phyloP scores from a whole-genome alignment of 2,113 vertebrate genomes.

The Gnathonemus echidnorhynchus region DNA sequence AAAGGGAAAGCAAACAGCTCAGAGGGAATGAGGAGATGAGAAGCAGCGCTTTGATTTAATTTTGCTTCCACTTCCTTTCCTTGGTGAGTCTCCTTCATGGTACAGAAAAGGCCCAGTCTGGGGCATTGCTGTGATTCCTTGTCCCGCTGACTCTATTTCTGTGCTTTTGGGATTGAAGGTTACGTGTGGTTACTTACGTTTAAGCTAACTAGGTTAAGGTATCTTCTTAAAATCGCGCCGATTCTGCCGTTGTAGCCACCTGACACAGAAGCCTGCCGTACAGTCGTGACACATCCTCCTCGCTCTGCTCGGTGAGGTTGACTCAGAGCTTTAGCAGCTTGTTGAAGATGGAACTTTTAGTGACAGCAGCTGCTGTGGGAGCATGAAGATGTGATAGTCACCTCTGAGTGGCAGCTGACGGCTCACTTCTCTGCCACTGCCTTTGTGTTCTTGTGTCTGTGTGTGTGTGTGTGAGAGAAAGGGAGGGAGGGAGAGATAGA shows the following conservation, averaged over 20 bases:
- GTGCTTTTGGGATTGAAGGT: neutral
- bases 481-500: neutral
- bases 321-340: neutral
- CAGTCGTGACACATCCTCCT: neutral
- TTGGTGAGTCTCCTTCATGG: neutral
- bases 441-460: neutral
- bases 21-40: neutral
- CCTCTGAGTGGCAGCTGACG: neutral
- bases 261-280: neutral
- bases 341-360: neutral
- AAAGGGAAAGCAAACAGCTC: neutral
- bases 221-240: neutral
- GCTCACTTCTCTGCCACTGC: neutral
- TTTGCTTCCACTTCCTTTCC: neutral
- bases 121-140: neutral
- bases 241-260: neutral
- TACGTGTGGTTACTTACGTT: neutral
- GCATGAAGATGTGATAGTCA: neutral
- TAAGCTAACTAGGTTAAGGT: neutral
- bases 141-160: neutral
- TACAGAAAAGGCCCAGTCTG: neutral
- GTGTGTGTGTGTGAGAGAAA: neutral
- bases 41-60: conserved; percentile 1
- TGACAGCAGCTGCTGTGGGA: neutral
- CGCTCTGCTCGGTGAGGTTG: neutral